Base-by-base conservation (phyloP, 1,140 invertebrate species). In the Drosophila setifemur region DNA sequence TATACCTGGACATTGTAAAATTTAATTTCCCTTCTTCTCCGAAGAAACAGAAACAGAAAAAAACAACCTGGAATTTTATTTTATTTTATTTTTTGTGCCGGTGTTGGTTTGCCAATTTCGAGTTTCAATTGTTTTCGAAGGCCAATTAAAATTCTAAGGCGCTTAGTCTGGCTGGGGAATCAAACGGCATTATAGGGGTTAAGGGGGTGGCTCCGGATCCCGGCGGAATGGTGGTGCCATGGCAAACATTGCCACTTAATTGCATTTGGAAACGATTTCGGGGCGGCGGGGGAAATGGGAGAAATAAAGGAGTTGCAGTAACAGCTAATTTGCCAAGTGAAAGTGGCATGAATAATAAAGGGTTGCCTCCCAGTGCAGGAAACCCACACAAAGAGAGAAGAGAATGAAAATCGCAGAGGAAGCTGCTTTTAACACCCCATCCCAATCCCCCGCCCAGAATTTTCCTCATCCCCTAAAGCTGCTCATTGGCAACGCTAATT, bases 241-340 rank as follows among this genome's bases (percentile, higher is more conserved):
- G 7, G 73, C 67, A 63, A 77, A 77, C 68, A 73, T 76, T 76
- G 72, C 72, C 81, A 85, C 70, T 79, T 85, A 85, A 85, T 85
- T 85, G 79, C 79, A 86, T 86, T 85, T 85, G 52, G 79, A 85
- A 85, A 75, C 66, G 72, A 86, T 81, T 76, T 35, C 23, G 18
- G 33, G 21, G 25, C n/a, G n/a, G n/a, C n/a, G 47, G 14, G 3
- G 57, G 8, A 8, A 26, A 29, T 6, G 1, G 26, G 7, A 23
- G 58, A 21, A 33, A 48, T 35, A 37, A 14, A 23, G 57, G 43
- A 66, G 58, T 67, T 74, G 70, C 75, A 78, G 64, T 67, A 74
- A 49, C 58, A 72, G 76, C 81, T 86, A 86, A 86, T 86, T 86
- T 86, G 76, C 61, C 76, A 81, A 86, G 82, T 86, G 82, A 81